Evolutionary conservation across 2,797 vertebrate genomes (phyloP).

Genomic region (Salarias fasciatus): DNA sequence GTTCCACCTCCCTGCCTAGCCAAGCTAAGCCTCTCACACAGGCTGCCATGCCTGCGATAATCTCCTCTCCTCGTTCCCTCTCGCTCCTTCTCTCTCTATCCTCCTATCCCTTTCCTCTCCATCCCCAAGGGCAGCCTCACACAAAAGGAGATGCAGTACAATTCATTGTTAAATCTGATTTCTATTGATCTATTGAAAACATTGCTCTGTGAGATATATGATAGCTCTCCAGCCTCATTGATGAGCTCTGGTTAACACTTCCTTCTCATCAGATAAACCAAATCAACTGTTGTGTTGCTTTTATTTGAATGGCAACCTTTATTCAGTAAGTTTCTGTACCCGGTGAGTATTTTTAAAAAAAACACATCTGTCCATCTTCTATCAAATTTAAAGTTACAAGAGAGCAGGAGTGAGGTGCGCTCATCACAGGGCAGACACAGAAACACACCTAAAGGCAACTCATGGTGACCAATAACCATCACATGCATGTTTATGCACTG

Average conservation of each 20-base stretch:
- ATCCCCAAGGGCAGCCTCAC: slow-evolving; percentile 69
- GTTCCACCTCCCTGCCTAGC: slow-evolving; percentile 82
- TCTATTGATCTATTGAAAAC: slow-evolving; percentile 74
- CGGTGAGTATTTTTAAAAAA: no score
- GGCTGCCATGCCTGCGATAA: slow-evolving; percentile 80
- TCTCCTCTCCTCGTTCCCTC: slow-evolving; percentile 72
- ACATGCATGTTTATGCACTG: no score
- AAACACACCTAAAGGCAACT: no score
- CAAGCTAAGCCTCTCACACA: slow-evolving; percentile 81
- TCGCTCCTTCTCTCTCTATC: slow-evolving; percentile 63
- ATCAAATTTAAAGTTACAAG: no score
- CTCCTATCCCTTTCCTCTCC: slow-evolving; percentile 64
- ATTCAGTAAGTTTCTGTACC: slow-evolving; percentile 5
- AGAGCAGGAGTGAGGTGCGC: no score
- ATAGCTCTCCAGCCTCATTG: slow-evolving; percentile 32
- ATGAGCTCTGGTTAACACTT: slow-evolving; percentile 39
- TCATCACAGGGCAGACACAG: no score
- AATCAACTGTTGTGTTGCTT: slow-evolving; percentile 34
- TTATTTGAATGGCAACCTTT: slow-evolving; percentile 37
- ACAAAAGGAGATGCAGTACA: slow-evolving; percentile 69
- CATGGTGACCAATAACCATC: no score
- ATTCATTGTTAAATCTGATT: slow-evolving; percentile 73
- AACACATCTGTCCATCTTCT: no score
- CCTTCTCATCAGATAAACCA: slow-evolving; percentile 46
- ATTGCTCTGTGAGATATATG: slow-evolving; percentile 46